Evolutionary conservation across 2,888 invertebrate genomes (phyloP).

Genomic region (Elysia crispata): DNA sequence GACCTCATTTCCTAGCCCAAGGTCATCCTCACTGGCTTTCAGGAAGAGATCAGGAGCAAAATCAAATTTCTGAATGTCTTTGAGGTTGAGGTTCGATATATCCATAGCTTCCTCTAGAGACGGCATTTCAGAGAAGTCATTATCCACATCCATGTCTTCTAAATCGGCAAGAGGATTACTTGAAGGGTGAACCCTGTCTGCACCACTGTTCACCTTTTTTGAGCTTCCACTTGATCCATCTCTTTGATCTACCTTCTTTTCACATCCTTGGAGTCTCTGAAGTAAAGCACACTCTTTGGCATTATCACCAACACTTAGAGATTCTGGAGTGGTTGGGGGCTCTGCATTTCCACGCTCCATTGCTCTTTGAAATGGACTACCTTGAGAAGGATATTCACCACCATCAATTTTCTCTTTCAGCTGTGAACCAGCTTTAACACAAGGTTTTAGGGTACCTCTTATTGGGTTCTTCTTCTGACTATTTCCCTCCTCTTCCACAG

Average conservation of each 20-base stretch:
- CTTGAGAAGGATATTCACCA: too few relatives aligned
- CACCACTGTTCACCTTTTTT: background rate
- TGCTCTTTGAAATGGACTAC: conserved; percentile 16
- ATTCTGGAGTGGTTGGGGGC: background rate
- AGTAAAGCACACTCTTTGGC: too few relatives aligned
- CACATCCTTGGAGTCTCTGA: too few relatives aligned
- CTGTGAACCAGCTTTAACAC: too few relatives aligned
- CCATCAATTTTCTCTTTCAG: too few relatives aligned
- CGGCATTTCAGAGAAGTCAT: conserved; percentile 23
- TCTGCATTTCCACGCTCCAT: background rate
- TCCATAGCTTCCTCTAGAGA: conserved; percentile 37
- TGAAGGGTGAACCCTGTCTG: too few relatives aligned
- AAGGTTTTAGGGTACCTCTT: too few relatives aligned
- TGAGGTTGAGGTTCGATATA: conserved; percentile 26
- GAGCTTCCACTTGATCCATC: background rate
- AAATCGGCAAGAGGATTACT: too few relatives aligned
- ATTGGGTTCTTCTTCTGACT: background rate
- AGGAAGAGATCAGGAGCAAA: conserved; percentile 39
- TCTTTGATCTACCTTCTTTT: too few relatives aligned
- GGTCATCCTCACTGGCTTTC: conserved; percentile 39
- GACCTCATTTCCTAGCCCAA: conserved; percentile 13
- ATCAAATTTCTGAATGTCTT: conserved; percentile 37
- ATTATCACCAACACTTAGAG: background rate
- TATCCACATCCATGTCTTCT: conserved; percentile 18
- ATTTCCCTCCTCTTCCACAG: too few relatives aligned